Evolutionary conservation across 2,888 invertebrate genomes (phyloP), one percentile per base, ranked within the genome.

Genomic region (Syrphus vitripennis): DNA sequence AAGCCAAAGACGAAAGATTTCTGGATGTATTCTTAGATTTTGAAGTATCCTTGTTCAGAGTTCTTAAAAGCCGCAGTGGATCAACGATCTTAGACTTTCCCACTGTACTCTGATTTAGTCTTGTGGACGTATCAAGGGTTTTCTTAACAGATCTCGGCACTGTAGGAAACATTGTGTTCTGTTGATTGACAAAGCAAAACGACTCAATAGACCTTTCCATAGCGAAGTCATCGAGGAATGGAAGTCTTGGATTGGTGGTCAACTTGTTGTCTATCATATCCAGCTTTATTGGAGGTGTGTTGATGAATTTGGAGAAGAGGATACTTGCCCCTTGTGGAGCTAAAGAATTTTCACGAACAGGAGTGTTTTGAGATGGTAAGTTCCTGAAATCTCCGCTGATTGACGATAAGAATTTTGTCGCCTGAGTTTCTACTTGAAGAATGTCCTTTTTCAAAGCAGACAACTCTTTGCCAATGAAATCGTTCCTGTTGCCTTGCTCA

Each of bases 211-310:
- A 88, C 3, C 89, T 87, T 40, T 90, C 90, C 9, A 84, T 55
- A 24, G 88, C 84, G 10, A 89, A 89, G 34, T 91, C 90, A 37
- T 90, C 90, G n/a, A 90, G 89, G 10, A 92, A 88, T 0, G 92
- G 90, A 6, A 91, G 65, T 9, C 91, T 90, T 1, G 89, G 87
- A 48, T 89, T 89, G 19, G 65, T 83, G 26, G 82, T 88, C 0
- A 79, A 24, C 71, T 69, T 79, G 10, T 69, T 88, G 14, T 88
- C 87, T 0, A 86, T 34, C 45, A 89, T 65, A 14, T 91, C 90
- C 14, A 90, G 84, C 55, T 88, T 90, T 3, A 92, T 92, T 3
- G 92, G 91, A 14, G 92, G 92, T 1, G 92, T 92, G 0, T 89
- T 90, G 3, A 92, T 88, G 21, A 90, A 90, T 72, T 91, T 92